phyloP scores from a whole-genome alignment of 2,113 vertebrate species.

The Pachyramphus minor region DNA sequence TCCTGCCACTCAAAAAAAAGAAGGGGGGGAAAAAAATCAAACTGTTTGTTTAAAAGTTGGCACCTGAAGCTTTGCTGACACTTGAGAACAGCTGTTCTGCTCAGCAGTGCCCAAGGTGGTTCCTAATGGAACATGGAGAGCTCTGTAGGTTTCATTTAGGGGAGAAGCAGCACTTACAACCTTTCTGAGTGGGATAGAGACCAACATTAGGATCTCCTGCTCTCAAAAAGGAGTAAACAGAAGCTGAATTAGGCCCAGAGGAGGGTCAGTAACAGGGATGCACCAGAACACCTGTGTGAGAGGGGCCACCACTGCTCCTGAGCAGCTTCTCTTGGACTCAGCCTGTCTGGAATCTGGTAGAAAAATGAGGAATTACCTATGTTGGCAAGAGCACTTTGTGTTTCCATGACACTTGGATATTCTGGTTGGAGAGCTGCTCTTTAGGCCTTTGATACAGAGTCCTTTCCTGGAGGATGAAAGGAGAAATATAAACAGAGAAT shows the following conservation, averaged over 20 bases:
- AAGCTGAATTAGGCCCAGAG: not conserved
- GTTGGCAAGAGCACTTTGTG: not conserved
- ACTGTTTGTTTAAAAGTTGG: not conserved
- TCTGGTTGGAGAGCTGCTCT: not conserved
- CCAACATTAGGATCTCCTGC: not conserved
- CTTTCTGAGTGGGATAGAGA: not conserved
- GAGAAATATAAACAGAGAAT: not conserved
- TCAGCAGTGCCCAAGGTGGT: not conserved
- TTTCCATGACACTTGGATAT: not conserved
- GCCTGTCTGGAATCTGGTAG: not conserved
- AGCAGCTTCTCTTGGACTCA: not conserved
- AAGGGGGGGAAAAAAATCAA: not conserved
- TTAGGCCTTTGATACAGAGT: not conserved
- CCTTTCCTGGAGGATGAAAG: constrained; percentile 2
- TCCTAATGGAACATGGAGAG: not conserved
- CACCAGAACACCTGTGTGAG: not conserved
- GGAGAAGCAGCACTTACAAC: not conserved
- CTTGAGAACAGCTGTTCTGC: not conserved
- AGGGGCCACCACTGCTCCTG: not conserved
- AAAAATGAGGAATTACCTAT: not conserved
- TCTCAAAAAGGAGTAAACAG: not conserved
- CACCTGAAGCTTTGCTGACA: not conserved
- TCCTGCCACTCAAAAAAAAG: not conserved
- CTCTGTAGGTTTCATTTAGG: not conserved
- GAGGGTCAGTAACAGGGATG: not conserved